phyloP scores from a whole-genome alignment of 2,113 vertebrate genomes.

The Eretmodus cyanostictus region DNA sequence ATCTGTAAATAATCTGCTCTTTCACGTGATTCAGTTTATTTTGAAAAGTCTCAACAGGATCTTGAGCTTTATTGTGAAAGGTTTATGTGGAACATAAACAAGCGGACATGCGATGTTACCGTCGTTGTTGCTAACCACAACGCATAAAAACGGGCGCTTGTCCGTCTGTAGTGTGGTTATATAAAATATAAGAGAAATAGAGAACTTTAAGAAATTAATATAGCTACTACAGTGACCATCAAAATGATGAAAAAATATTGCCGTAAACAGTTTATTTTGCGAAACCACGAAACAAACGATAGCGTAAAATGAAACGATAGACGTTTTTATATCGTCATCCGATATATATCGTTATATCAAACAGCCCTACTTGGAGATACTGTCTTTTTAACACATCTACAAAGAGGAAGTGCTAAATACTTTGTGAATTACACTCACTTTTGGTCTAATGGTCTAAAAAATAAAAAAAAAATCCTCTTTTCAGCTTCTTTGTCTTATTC shows the following conservation, averaged over 20 bases:
- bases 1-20: fast-evolving
- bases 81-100: no score
- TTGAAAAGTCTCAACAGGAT: no score
- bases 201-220: no score
- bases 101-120: no score
- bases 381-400: neutral
- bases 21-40: no score
- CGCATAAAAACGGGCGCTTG: no score
- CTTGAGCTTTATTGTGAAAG: no score
- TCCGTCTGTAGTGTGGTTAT: fast-evolving
- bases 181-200: no score
- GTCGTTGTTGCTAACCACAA: fast-evolving
- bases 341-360: fast-evolving
- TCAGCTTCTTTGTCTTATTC: neutral
- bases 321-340: fast-evolving
- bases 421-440: neutral
- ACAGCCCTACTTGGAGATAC: neutral
- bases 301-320: neutral
- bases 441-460: neutral
- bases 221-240: no score
- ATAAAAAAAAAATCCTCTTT: neutral
- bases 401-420: neutral
- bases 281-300: neutral
- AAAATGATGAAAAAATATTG: fast-evolving
- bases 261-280: neutral